Conservation (phyloP, 2,113 vertebrate species). For the Gnathonemus echidnorhynchus region DNA sequence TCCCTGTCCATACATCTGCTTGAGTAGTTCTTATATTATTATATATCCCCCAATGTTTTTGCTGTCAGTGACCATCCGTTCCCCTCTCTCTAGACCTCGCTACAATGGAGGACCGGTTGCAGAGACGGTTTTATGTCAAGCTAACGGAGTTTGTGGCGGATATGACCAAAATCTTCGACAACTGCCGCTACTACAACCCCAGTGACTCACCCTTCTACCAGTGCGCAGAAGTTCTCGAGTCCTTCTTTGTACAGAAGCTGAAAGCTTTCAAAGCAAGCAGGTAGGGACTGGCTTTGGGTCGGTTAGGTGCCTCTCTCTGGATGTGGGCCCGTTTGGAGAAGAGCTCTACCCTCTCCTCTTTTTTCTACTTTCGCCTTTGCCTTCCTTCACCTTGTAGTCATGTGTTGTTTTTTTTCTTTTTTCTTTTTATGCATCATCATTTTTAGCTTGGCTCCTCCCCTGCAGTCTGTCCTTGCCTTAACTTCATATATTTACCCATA, state of each 20-base stretch:
- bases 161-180: conserved; percentile 99
- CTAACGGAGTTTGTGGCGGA: conserved; percentile 97
- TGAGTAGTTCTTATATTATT: not conserved
- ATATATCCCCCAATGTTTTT: not conserved
- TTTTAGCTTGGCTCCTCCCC: not conserved
- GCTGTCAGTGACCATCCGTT: not conserved
- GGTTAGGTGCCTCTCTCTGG: not conserved
- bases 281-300: conserved; percentile 57
- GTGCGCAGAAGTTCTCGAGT: conserved; percentile 93
- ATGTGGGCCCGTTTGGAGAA: not conserved
- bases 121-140: conserved; percentile 91
- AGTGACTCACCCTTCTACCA: conserved; percentile 97
- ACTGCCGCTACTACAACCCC: conserved; percentile 99
- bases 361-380: not conserved
- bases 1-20: not conserved
- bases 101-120: conserved; percentile 90
- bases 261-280: conserved; percentile 99
- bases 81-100: conserved; percentile 71
- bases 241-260: conserved; percentile 98
- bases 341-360: not conserved
- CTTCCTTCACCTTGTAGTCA: not conserved
- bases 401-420: not conserved
- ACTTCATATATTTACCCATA: not conserved
- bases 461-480: not conserved
- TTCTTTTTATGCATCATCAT: not conserved